phyloP scores from a whole-genome alignment of 2,888 invertebrate genomes.

The Chrysolina haemoptera region DNA sequence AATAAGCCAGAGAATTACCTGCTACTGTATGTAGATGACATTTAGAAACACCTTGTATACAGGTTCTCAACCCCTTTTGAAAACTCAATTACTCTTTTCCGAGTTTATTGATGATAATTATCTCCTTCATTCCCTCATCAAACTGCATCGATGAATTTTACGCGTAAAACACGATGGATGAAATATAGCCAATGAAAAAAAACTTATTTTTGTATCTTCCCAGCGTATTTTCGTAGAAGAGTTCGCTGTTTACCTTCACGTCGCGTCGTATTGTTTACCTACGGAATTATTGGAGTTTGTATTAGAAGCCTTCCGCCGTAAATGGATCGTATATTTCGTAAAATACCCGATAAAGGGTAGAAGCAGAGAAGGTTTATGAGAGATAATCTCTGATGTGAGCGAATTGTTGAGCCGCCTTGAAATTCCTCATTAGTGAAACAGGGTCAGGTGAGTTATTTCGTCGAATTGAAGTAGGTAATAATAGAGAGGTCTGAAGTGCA shows the following conservation, averaged over 20 bases:
- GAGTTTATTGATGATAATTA: too few species aligned
- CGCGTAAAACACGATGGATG: background rate
- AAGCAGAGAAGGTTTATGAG: background rate
- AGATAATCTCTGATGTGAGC: background rate
- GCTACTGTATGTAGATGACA: too few species aligned
- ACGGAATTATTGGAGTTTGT: background rate
- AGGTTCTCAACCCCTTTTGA: too few species aligned
- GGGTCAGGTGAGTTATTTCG: too few species aligned
- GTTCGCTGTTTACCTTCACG: slow-evolving; percentile 9
- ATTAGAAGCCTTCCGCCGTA: background rate
- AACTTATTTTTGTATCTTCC: background rate
- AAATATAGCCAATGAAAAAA: background rate
- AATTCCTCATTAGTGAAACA: too few species aligned
- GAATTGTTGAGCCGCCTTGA: background rate
- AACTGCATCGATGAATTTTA: background rate
- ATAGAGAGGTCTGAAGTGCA: too few species aligned
- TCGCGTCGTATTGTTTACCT: slow-evolving; percentile 7
- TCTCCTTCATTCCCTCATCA: background rate
- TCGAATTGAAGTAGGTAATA: too few species aligned
- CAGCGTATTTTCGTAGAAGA: background rate
- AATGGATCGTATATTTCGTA: slow-evolving; percentile 6
- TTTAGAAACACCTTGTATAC: too few species aligned
- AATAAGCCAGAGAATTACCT: too few species aligned
- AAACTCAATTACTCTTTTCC: too few species aligned
- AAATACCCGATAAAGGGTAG: background rate